Evolutionary conservation across 1,140 invertebrate genomes (phyloP), one percentile per base, ranked within the genome.

Genomic region (Saccostrea echinata): DNA sequence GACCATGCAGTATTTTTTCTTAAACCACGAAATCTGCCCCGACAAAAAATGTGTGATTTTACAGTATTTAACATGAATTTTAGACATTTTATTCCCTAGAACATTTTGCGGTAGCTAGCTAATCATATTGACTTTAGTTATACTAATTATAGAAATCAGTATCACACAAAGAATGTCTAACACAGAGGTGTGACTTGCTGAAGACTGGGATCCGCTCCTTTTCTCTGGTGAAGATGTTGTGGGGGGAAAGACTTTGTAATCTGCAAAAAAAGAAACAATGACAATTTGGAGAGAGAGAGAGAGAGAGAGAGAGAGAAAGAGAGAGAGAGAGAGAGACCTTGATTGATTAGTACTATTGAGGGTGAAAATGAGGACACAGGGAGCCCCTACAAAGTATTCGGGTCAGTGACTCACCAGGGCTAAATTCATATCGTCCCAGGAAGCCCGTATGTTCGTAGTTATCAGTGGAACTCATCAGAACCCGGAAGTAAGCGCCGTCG

Each of bases 391-490:
- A 43, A 43, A 43, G 0, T 43, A 43, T 43, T 43, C 43, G 43
- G 43, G 43, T 6, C 16, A 6, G 16, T 21, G 1, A 18, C 68
- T 71, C 27, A 71, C 68, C 24, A 30, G 24, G 24, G 24, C 68
- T 33, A 30, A 71, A 71, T 33, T 33, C 68, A 33, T 71, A 71
- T 33, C 68, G 68, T 13, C 68, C 68, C 27, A 71, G 68, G 27
- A 71, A 71, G 11, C 68, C 68, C 9, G 68, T 71, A 27, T 71
- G 24, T 30, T 71, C 68, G 27, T 71, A 71, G 68, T 71, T 71
- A 3, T 71, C 68, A 33, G 13, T 16, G 13, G 68, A 71, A 30
- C 27, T 71, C 68, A 71, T 71, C 68, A 71, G 13, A 3, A 71
- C 68, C 68, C 68, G 68, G 68, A 71, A 71, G 68, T 71, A 71